Evolutionary conservation across 2,113 vertebrate genomes (phyloP), one percentile per base, ranked within the genome.

Genomic region (Heterochromis multidens): DNA sequence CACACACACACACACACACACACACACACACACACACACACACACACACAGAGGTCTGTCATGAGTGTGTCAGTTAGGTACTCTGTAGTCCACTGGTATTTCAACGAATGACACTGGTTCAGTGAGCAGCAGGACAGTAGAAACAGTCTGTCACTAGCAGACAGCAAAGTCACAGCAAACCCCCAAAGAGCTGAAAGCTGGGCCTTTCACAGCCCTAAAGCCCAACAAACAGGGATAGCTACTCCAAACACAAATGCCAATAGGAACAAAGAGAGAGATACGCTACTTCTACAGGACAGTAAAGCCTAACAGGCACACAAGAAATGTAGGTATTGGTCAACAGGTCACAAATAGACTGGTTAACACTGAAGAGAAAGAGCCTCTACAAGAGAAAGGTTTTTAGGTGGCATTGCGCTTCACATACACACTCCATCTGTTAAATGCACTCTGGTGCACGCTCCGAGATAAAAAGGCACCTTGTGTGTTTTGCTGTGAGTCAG

Each of bases 401-500:
- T 60, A 79, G 79, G 74, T 83, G 82, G 63, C 76, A 63, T 7
- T 80, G 80, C 59, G 31, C 33, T 83, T 87, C 84, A 65, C 67
- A 60, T 23, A 33, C 37, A 81, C 80, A 25, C 63, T 33, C 84
- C 85, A 79, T 91, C 85, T 85, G 78, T 72, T 83, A 92, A 82
- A 86, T 23, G 67, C 8, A 54, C 60, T 84, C 33, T 57, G 35
- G 35, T 63, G 74, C 43, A 56, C 1, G 4, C 46, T 62, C 61
- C 23, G 61, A 83, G 84, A 90, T 87, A 84, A 91, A 87, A 92
- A 87, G 77, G 80, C 78, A 76, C 33, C 46, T 63, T 84, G 62
- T 86, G 87, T 88, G 65, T 83, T 92, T 92, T 76, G 67, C 85
- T 82, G 81, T n/a, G 77, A 90, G 90, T 93, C 89, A 91, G 84